These are phyloP conservation scores for Clarias macrocephalus DNA, from an alignment of 2,113 vertebrate genomes.

Conservation along the genomic window DNA sequence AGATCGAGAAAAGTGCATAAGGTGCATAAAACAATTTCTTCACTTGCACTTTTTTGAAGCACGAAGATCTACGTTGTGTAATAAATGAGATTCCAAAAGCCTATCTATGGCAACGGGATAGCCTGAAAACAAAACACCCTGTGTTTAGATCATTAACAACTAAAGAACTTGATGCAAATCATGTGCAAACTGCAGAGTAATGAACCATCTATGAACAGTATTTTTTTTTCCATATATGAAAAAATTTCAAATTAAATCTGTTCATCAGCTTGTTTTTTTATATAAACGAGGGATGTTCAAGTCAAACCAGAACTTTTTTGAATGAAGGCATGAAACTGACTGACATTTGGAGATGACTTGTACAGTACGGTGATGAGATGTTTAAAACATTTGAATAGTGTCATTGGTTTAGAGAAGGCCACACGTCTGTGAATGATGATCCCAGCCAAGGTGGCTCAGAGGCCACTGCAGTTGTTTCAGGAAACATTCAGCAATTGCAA, in stretches of 20 bases:
- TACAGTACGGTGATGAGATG: too few relatives aligned
- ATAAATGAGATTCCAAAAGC: background rate
- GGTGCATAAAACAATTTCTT: background rate
- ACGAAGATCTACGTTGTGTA: background rate
- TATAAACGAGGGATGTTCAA: too few relatives aligned
- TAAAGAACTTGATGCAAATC: background rate
- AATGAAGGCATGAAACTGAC: too few relatives aligned
- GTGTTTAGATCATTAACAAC: background rate
- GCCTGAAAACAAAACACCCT: too few relatives aligned
- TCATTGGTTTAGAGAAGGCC: too few relatives aligned
- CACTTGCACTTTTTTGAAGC: background rate
- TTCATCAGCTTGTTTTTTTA: background rate
- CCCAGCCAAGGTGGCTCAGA: too few relatives aligned
- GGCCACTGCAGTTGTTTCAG: too few relatives aligned
- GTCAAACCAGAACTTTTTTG: too few relatives aligned
- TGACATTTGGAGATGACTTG: too few relatives aligned
- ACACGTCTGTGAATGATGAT: too few relatives aligned
- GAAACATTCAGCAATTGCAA: too few relatives aligned
- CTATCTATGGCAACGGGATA: background rate
- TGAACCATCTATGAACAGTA: background rate
- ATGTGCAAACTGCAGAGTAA: background rate
- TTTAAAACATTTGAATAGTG: too few relatives aligned
- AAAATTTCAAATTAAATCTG: background rate
- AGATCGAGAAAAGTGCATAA: background rate
- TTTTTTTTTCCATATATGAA: background rate